Base-by-base conservation (phyloP, 2,888 invertebrate species). In the Villa cingulata region DNA sequence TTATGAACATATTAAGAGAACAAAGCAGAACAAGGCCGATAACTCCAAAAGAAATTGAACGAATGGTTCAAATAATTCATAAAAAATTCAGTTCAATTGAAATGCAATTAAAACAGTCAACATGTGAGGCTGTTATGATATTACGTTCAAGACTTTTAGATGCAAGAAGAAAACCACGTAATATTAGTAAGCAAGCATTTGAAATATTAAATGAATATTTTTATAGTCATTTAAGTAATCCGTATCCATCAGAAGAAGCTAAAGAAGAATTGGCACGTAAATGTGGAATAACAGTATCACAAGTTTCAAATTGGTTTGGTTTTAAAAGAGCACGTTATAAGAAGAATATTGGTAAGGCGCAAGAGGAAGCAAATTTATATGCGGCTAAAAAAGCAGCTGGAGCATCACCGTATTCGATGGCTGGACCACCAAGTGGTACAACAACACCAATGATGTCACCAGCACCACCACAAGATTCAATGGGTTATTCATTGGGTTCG, bases 81-180 rank as follows among this genome's bases (percentile, higher is more conserved):
- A 92, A 92, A 77, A 96, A 96, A 72, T 94, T 94, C 76, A 91
- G 90, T 66, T 91, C 91, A 57, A 94, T 92, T 68, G 92, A 91
- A 72, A 90, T 91, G 90, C 98, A 98, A 74, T 75, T 98, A 61
- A 98, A 98, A 71, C 98, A 98, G 75, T 94, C 94, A 60, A 98
- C 97, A 39, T 98, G 98, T 69, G 98, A 98, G 70, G 97, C 97
- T 41, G 97, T 98, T 57, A 98, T 98, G 98, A 97, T 98, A 57
- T 77, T 98, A 54, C 79, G 70, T 63, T 74, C 68, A 62, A 75
- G 83, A 58, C 83, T 83, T 71, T 72, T 83, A 60, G 82, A 85
- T 68, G 83, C 83, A 68, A 74, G 86, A 58, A 80, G 86, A 55
- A 98, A 98, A 72, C 82, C 97, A 58, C 83, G 97, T 62, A 98